Evolutionary conservation across 2,797 vertebrate genomes (phyloP).

Genomic region (Sternarchorhynchus goeldii): DNA sequence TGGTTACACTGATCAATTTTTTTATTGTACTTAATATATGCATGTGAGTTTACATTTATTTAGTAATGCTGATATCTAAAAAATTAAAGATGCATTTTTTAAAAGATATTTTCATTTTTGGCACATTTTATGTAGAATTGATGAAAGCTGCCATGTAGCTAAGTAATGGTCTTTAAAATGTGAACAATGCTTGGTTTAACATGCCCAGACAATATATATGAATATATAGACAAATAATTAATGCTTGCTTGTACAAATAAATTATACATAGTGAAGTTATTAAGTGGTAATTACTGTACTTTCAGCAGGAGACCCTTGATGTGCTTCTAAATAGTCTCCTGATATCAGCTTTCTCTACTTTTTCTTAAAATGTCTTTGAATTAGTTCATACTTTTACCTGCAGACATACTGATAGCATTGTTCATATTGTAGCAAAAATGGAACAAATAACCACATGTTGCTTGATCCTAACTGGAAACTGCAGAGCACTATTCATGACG

Average conservation of each 20-base stretch:
- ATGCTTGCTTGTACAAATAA: too few relatives aligned
- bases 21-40: not conserved
- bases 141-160: conserved; percentile 66
- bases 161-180: conserved; percentile 50
- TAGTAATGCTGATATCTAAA: conserved; percentile 67
- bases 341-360: not conserved
- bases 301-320: not conserved
- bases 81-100: conserved; percentile 67
- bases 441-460: not conserved
- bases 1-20: not conserved
- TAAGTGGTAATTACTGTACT: too few relatives aligned
- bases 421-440: not conserved
- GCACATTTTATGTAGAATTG: conserved; percentile 66
- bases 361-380: not conserved
- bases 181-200: not conserved
- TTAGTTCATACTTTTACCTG: too few relatives aligned
- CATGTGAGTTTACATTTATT: conserved; percentile 51
- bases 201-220: too few relatives aligned
- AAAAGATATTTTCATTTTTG: conserved; percentile 65
- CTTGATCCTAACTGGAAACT: not conserved
- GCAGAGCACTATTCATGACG: not conserved
- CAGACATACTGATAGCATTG: not conserved
- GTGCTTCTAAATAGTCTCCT: not conserved
- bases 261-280: too few relatives aligned
- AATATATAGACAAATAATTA: too few relatives aligned